These are phyloP conservation scores for Lepidocyrtinus sp. DNA, from an alignment of 2,888 invertebrate species.

Conservation along the genomic window DNA sequence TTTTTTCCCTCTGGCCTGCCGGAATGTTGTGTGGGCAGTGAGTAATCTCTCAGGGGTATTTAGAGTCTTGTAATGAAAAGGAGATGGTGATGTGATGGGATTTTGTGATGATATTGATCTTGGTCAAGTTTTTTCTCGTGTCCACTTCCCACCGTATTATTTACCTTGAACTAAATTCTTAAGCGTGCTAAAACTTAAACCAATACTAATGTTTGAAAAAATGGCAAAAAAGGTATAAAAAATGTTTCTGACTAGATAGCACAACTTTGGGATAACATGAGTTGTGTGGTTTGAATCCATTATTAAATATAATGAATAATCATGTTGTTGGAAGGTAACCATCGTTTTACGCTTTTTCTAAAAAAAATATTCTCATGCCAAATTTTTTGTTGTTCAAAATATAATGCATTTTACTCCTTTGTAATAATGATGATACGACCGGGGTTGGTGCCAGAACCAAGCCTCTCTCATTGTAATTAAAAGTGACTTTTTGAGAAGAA, in stretches of 20 bases:
- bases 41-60: slow-evolving; percentile 29
- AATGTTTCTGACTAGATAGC: slow-evolving; percentile 1
- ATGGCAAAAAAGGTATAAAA: slow-evolving; percentile 34
- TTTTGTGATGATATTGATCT: slow-evolving; percentile 38
- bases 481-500: slow-evolving; percentile 10
- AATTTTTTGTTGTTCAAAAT: slow-evolving; percentile 22
- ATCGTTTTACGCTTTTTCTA: not conserved
- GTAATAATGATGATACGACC: slow-evolving; percentile 24
- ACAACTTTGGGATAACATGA: slow-evolving; percentile 10
- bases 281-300: not conserved
- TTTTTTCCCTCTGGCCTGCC: too few relatives aligned
- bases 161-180: slow-evolving; percentile 26
- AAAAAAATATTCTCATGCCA: slow-evolving; percentile 19
- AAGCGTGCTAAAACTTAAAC: slow-evolving; percentile 9
- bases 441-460: slow-evolving; percentile 20
- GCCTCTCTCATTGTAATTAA: not conserved
- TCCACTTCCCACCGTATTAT: slow-evolving; percentile 42
- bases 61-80: not conserved
- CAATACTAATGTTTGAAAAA: not conserved
- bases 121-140: slow-evolving; percentile 50
- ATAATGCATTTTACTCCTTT: not conserved
- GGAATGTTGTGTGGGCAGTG: slow-evolving; percentile 7
- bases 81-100: not conserved
- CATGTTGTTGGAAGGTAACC: not conserved
- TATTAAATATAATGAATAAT: not conserved